These are phyloP conservation scores for Luperina nickerlii DNA, from an alignment of 2,888 invertebrate genomes.

Conservation along the genomic window DNA sequence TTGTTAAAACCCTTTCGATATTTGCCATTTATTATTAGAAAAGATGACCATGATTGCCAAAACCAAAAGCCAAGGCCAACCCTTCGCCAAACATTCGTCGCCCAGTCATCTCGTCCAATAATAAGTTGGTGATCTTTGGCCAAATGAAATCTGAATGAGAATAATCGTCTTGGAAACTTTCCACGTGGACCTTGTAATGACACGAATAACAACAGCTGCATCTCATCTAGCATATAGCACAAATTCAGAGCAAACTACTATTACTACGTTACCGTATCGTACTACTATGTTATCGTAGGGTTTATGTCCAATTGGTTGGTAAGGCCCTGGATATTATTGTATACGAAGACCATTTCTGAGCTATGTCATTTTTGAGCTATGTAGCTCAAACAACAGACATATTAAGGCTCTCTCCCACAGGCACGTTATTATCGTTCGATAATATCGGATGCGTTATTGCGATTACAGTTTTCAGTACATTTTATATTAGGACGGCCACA, in stretches of 20 bases:
- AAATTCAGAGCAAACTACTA: slow-evolving; percentile 14
- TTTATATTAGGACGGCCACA: too few species aligned
- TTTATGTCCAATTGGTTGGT: neutral
- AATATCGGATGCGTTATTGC: neutral
- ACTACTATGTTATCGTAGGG: slow-evolving; percentile 3
- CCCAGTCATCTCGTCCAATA: slow-evolving; percentile 3
- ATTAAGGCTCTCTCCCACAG: neutral
- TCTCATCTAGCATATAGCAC: slow-evolving; percentile 3
- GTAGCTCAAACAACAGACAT: neutral
- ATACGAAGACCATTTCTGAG: neutral
- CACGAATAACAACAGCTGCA: slow-evolving; percentile 53
- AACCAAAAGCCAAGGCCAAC: slow-evolving; percentile 10
- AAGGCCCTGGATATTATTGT: neutral
- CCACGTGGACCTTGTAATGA: slow-evolving; percentile 58
- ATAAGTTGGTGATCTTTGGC: slow-evolving; percentile 41
- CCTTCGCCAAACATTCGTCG: slow-evolving; percentile 23
- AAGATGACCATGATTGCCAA: slow-evolving; percentile 13
- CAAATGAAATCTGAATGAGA: slow-evolving; percentile 34
- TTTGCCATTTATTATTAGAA: neutral
- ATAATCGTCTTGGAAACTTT: slow-evolving; percentile 51
- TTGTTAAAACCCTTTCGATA: neutral
- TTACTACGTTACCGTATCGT: too few species aligned
- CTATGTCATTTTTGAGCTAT: neutral
- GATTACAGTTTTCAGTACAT: too few species aligned
- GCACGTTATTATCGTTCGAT: neutral